Evolutionary conservation across 1,140 invertebrate species (phyloP), one percentile per base, ranked within the genome.

Genomic region (Ceratitis capitata): DNA sequence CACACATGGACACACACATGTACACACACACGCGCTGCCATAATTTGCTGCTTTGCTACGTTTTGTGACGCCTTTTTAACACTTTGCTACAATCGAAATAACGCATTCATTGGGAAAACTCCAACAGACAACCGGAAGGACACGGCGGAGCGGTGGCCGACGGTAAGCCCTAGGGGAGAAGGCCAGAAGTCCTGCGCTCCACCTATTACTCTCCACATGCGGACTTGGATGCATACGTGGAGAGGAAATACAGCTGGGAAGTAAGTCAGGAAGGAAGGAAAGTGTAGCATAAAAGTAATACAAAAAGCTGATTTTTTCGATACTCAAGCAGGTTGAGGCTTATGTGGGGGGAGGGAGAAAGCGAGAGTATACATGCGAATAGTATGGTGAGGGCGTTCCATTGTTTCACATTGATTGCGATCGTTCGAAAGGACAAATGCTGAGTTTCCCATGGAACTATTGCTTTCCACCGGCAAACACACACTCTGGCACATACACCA

Each of bases 241-340:
- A 10, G 26, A 78, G 69, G 69, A 78, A 45, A 23, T 39, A 10
- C n/a, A 3, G 39, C 32, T 16, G 45, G 39, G 69, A 78, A 78
- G 35, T 19, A 78, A 78, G 69, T 26, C 69, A 78, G 69, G 69
- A 78, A 78, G 69, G 69, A 78, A 78, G 69, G 69, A 78, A 78
- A 78, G 39, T 78, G 42, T 78, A 78, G 69, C 42, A 78, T 78
- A 39, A 23, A 26, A 78, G 42, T 47, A 78, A 78, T 78, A 78
- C 69, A 78, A 78, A 61, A 78, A 78, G 69, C 39, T 78, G 69
- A 78, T 78, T 78, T 78, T 78, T 78, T 78, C 69, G 69, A 78
- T 78, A 78, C 39, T 10, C 69, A 23, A 47, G 39, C 16, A 26
- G 32, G n/a, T 78, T 78, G 10, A 78, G 45, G 39, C 39, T 56